Base-by-base conservation (phyloP, 2,888 invertebrate genomes). In the Alcis repandata region DNA sequence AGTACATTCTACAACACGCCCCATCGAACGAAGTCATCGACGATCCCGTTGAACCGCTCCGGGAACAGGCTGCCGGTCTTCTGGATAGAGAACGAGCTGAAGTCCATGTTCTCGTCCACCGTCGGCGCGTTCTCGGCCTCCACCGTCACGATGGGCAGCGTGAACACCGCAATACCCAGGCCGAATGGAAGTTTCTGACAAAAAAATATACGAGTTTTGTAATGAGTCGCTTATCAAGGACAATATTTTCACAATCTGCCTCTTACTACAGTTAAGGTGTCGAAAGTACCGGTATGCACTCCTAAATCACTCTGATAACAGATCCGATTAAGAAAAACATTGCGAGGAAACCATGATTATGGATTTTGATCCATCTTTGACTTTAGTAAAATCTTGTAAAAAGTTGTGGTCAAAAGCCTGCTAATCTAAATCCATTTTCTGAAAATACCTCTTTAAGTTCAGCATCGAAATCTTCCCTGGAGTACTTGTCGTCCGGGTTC, bases 151-250 rank as follows among this genome's bases (percentile, higher is more conserved):
- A 87, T 62, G 0, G 86, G 86, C 20, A 89, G 72, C 4, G 76
- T 38, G 63, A 82, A 76, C n/a, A 82, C 69, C 0, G 82, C 79
- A 0, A 82, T 59, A 1, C 73, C 45, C 19, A 88, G 65, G 0
- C 85, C 86, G 62, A 77, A 82, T 0, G 83, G 83, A 10, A 85
- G 71, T 67, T 78, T 79, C 85, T 88, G 82, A n/a, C n/a, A n/a
- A n/a, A n/a, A n/a, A n/a, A n/a, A n/a, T n/a, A n/a, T n/a, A n/a
- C n/a, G n/a, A n/a, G n/a, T n/a, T n/a, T n/a, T n/a, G n/a, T n/a
- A n/a, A n/a, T n/a, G n/a, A n/a, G n/a, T n/a, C n/a, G n/a, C n/a
- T n/a, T n/a, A n/a, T n/a, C n/a, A n/a, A n/a, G n/a, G n/a, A n/a
- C n/a, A n/a, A n/a, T n/a, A n/a, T n/a, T n/a, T n/a, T n/a, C n/a